Base-by-base conservation (phyloP, 2,888 invertebrate genomes). In the Esperia sulphurella region DNA sequence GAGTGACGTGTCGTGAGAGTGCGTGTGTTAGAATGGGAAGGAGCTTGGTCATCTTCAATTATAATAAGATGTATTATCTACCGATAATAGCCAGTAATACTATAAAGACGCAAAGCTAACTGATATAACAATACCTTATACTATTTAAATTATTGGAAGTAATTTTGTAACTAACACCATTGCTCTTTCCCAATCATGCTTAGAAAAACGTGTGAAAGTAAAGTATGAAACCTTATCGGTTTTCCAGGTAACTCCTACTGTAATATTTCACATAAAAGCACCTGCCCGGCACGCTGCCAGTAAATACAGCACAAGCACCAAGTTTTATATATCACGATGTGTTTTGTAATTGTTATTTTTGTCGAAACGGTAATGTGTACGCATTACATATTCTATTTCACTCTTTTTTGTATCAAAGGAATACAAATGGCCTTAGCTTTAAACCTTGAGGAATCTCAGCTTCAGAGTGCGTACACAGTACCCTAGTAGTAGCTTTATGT, bases 221-320 rank as follows among this genome's bases (percentile, higher is more conserved):
- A 63, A 57, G 56, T 58, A 52, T 69, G 65, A 65, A 72, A 71
- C 74, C 72, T 71, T 63, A 69, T 76, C 73, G 65, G 76, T 80
- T 74, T 78, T 75, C 70, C 85, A 87, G 87, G 86, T 87, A 87
- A 84, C 74, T 75, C 73, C 74, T 77, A 78, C 70, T 73, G 78
- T 83, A 83, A 83, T 87, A 80, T 85, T 85, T 84, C 83, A 86
- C 85, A 81, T 86, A 86, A 78, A 65, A 81, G 89, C 89, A 89
- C 89, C 80, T 88, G 88, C 88, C 86, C 87, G 89, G 88, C 89
- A 89, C 89, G 89, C 89, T 72, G 89, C 89, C 89, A 89, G 89
- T 89, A 88, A 21, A 78, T 79, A 75, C 76, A 84, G 89, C 89
- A 89, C 89, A 83, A 83, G 89, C 89, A 89, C 89, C 83, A 85